Evolutionary conservation across 2,113 vertebrate species (phyloP), one percentile per base, ranked within the genome.

Genomic region (Trichomycterus rosablanca): DNA sequence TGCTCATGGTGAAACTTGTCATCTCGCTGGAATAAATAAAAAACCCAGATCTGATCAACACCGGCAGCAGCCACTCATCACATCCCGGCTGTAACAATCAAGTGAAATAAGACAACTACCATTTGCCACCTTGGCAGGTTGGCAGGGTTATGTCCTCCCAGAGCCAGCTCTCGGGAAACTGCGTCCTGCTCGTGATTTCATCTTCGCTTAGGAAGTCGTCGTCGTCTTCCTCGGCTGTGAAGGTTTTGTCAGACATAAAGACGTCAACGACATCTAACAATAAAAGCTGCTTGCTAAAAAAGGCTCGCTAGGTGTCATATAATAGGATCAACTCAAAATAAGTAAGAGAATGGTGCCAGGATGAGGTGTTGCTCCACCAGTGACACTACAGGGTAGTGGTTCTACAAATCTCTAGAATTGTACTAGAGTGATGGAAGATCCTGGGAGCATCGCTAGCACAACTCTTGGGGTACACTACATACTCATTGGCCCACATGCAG

Each of bases 21-120:
- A 82, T 81, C 66, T 74, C 12, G 22, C 89, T 91, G 67, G 9
- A 43, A 35, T 5, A 37, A 37, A 43, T 8, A 10, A 16, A 20
- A 37, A 45, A 9, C 39, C 12, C 10, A 22, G 20, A 43, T 23
- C 7, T 7, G 44, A 48, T 35, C 19, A 59, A 11, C 39, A 6
- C 8, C 9, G 11, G 19, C 20, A 10, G 34, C 11, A 11, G 2
- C 34, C 26, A 12, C 12, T 37, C 34, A 37, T 10, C 19, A 62
- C n/a, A 22, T 5, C 32, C 26, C 19, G n/a, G n/a, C n/a, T n/a
- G n/a, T 5, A 39, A 18, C n/a, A n/a, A 39, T 1, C 14, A 7
- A n/a, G 22, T 37, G 8, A 32, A 22, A 20, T 23, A 10, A 11
- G 11, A 24, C 11, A 14, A n/a, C 37, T 52, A 72, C 70, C 70